These are phyloP conservation scores for Alcedo atthis DNA, from an alignment of 2,797 vertebrate genomes.

Conservation along the genomic window DNA sequence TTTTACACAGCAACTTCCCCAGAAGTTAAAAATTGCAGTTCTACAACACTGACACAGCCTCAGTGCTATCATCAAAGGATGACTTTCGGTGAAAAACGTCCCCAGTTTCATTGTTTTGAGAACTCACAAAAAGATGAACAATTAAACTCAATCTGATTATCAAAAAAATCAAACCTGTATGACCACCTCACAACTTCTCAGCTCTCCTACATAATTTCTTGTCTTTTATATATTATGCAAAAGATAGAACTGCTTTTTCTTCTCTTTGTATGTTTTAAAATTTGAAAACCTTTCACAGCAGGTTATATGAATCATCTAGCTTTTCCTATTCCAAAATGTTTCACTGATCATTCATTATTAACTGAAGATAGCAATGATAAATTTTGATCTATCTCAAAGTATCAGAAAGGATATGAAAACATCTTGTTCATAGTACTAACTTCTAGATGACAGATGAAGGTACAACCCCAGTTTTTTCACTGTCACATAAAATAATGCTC, in stretches of 20 bases:
- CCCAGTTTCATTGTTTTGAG: conserved; percentile 40
- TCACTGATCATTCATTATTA: conserved; percentile 71
- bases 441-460: conserved; percentile 55
- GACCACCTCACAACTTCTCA: background rate
- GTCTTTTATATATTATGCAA: background rate
- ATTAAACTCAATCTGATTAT: conserved; percentile 28
- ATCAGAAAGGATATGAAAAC: conserved; percentile 66
- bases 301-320: conserved; percentile 57
- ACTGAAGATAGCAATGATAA: conserved; percentile 62
- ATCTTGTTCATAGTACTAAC: conserved; percentile 63
- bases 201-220: conserved; percentile 5
- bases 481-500: conserved; percentile 17
- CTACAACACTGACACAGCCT: background rate
- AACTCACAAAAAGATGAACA: conserved; percentile 46
- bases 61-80: conserved; percentile 23
- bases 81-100: conserved; percentile 37
- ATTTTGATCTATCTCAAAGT: conserved; percentile 48
- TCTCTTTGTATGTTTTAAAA: background rate
- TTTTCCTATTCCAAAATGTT: conserved; percentile 63
- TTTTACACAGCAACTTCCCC: conserved; percentile 29
- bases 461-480: conserved; percentile 15
- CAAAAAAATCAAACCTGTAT: conserved; percentile 53
- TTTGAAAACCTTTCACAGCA: conserved; percentile 48
- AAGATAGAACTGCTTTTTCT: background rate
- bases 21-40: conserved; percentile 41